Base-by-base conservation (phyloP, 2,113 vertebrate species). In the Pionites leucogaster region DNA sequence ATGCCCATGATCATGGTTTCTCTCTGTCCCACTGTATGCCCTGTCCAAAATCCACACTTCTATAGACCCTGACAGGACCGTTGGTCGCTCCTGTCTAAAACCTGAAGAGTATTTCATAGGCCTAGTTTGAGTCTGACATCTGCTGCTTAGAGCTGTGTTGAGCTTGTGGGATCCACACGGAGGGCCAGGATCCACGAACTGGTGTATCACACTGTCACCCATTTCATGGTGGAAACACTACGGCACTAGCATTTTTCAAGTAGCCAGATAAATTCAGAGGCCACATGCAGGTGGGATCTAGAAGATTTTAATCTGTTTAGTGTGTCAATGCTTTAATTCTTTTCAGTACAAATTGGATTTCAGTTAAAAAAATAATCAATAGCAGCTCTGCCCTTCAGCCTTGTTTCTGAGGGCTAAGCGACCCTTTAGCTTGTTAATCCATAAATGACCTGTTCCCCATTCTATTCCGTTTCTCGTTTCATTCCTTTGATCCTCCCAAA, bases 311-410 rank as follows among this genome's bases (percentile, higher is more conserved):
- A 88, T 35, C 75, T 89, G 11, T 67, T 95, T 82, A 80, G 41
- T 3, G 18, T 52, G n/a, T 25, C 77, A 67, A 8, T 55, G 50
- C 62, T 84, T 92, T 76, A 89, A 90, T 65, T 94, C 57, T 95
- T 92, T 90, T 85, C 53, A 41, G 57, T 75, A 64, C 57, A 94
- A 95, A 79, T 52, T 57, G 22, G 53, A 94, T 95, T 94, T 91
- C 4, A 4, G 35, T 75, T 78, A 88, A 27, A 35, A 92, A 88
- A 88, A 72, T 59, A 84, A 92, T 93, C 94, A 93, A 91, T 92
- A 94, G n/a, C 37, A 80, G 19, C 25, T 85, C 70, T 87, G 27
- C 87, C 74, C 87, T 87, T 72, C 49, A 95, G 93, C 44, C n/a
- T 80, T 82, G 44, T 69, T 95, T 80, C 82, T 79, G 28, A 87